phyloP scores from a whole-genome alignment of 1,140 invertebrate species.

The Papilio polyxenes region DNA sequence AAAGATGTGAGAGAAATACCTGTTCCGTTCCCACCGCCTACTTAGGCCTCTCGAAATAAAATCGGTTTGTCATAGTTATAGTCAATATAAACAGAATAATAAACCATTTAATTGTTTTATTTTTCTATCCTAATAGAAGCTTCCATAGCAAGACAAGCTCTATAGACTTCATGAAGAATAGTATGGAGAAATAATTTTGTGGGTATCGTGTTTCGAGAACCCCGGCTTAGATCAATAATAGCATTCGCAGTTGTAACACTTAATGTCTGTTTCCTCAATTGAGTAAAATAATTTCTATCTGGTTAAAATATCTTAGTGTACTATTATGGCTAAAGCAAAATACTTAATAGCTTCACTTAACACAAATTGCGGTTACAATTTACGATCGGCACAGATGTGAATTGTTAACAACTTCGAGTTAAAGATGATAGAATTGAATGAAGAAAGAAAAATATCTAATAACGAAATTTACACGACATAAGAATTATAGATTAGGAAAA shows the following conservation, averaged over 20 bases:
- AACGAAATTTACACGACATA: too few species aligned
- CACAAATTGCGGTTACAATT: neutral
- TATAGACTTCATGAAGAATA: too few species aligned
- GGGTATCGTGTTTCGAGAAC: neutral
- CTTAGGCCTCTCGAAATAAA: too few species aligned
- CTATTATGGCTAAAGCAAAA: conserved; percentile 38
- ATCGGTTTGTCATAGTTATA: too few species aligned
- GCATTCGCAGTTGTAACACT: conserved; percentile 26
- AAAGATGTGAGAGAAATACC: too few species aligned
- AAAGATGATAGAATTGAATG: neutral
- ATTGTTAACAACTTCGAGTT: neutral
- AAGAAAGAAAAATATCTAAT: neutral
- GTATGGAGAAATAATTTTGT: too few species aligned
- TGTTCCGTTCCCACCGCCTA: too few species aligned
- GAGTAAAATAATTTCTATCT: conserved; percentile 32
- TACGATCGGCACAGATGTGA: neutral
- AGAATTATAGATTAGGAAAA: too few species aligned
- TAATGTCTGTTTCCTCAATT: conserved; percentile 42
- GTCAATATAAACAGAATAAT: too few species aligned
- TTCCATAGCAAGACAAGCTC: too few species aligned
- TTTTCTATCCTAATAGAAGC: too few species aligned
- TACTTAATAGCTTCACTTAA: conserved; percentile 31
- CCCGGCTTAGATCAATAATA: conserved; percentile 11
- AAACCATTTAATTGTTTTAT: too few species aligned
- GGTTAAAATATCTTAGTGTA: conserved; percentile 30